A percentile compares a stretch with the other conserved stretches of the same genome.
phyloP scores from a whole-genome alignment of 2,113 vertebrate species.

The Amblyopsis rosae region DNA sequence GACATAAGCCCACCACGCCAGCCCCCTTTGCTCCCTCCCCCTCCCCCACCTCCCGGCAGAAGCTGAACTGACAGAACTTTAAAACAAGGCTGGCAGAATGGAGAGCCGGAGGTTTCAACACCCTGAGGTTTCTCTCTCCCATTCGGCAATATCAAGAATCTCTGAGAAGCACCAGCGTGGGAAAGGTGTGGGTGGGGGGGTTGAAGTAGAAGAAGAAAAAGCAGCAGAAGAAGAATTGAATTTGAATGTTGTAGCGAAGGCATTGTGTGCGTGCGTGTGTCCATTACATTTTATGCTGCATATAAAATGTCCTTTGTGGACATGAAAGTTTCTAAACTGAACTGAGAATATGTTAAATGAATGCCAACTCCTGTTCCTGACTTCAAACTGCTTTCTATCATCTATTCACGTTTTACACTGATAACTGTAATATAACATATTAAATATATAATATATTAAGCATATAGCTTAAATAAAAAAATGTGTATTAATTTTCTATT shows the following conservation, averaged over 20 bases:
- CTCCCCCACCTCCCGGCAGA: slow-evolving; percentile 56
- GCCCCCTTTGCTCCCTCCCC: slow-evolving; percentile 55
- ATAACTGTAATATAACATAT: too few relatives aligned
- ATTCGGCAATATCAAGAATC: slow-evolving; percentile 59
- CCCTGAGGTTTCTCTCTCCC: slow-evolving; percentile 47
- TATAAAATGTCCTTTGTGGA: too few relatives aligned
- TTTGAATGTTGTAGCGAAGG: too few relatives aligned
- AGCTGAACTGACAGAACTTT: slow-evolving; percentile 55
- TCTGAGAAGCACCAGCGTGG: slow-evolving; percentile 44
- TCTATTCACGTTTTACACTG: slow-evolving; percentile 32
- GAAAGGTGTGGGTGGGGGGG: slow-evolving; percentile 20
- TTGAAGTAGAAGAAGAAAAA: slow-evolving; percentile 13
- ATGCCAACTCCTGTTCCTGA: slow-evolving; percentile 3
- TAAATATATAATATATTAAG: too few relatives aligned
- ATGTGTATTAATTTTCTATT: too few relatives aligned
- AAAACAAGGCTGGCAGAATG: slow-evolving; percentile 53
- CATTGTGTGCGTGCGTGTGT: too few relatives aligned
- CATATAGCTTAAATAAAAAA: too few relatives aligned
- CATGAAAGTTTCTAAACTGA: too few relatives aligned
- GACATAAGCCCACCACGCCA: slow-evolving; percentile 75
- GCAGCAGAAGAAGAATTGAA: background rate
- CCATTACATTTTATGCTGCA: too few relatives aligned
- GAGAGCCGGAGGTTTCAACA: slow-evolving; percentile 27
- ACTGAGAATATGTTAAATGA: too few relatives aligned
- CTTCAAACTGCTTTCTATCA: slow-evolving; percentile 22